These are phyloP conservation scores for Acleris cristana DNA, from an alignment of 2,888 invertebrate genomes.

Conservation along the genomic window DNA sequence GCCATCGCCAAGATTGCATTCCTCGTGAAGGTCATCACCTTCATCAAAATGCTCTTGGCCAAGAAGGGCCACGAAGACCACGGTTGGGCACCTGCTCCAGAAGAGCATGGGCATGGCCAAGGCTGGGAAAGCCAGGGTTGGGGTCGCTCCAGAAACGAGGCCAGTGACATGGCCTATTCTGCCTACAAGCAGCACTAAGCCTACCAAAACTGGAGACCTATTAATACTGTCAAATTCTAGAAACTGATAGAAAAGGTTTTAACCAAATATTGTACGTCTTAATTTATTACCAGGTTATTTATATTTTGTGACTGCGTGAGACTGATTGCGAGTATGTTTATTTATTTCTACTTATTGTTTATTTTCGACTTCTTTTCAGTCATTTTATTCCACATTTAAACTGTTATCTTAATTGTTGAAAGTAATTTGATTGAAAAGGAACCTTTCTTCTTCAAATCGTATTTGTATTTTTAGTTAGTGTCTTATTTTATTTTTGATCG, in stretches of 20 bases:
- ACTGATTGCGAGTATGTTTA: slow-evolving; percentile 45
- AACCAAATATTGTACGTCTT: slow-evolving; percentile 52
- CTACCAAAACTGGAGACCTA: slow-evolving; percentile 1
- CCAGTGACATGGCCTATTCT: slow-evolving; percentile 69
- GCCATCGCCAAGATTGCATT: slow-evolving; percentile 91
- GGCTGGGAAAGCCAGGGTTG: slow-evolving; percentile 70
- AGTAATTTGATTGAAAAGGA: slow-evolving; percentile 72
- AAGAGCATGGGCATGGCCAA: slow-evolving; percentile 54
- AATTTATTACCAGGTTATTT: slow-evolving; percentile 45
- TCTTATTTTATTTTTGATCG: slow-evolving; percentile 46
- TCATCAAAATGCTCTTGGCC: slow-evolving; percentile 70
- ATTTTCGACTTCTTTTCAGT: slow-evolving; percentile 62
- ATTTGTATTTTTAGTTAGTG: slow-evolving; percentile 33
- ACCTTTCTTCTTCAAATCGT: slow-evolving; percentile 41
- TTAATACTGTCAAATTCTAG: background rate
- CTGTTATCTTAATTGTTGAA: slow-evolving; percentile 18
- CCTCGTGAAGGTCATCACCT: slow-evolving; percentile 66
- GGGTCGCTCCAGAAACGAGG: slow-evolving; percentile 73
- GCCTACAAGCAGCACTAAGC: slow-evolving; percentile 62
- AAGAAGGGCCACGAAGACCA: slow-evolving; percentile 69
- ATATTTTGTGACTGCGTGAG: slow-evolving; percentile 48
- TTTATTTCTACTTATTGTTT: slow-evolving; percentile 45
- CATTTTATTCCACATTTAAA: slow-evolving; percentile 53
- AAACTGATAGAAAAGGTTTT: slow-evolving; percentile 31
- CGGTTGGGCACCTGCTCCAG: slow-evolving; percentile 55